Conservation (phyloP, 2,888 invertebrate genomes). For the Coenonympha glycerion region DNA sequence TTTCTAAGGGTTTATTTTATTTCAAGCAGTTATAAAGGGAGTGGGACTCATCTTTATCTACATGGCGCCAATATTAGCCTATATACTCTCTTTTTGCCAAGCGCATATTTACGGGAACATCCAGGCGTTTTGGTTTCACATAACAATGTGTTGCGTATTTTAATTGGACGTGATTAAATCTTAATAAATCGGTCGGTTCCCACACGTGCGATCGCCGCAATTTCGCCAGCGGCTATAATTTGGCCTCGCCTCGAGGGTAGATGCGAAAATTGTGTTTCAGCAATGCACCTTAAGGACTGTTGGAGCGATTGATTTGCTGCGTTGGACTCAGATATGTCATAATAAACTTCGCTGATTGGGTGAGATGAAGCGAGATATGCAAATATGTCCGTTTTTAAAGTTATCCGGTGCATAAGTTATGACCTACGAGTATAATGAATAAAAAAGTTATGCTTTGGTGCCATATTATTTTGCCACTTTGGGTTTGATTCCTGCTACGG, state of each 20-base stretch:
- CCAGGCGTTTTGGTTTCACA: constrained; percentile 31
- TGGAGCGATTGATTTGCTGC: constrained; percentile 18
- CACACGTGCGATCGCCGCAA: constrained; percentile 60
- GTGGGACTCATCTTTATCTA: too few species aligned
- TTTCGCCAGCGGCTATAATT: constrained; percentile 67
- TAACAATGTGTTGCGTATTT: constrained; percentile 60
- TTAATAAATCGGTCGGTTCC: constrained; percentile 70
- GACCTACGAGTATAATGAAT: background rate
- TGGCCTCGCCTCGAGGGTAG: constrained; percentile 58
- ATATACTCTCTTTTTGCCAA: too few species aligned
- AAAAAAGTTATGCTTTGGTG: too few species aligned
- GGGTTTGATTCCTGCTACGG: too few species aligned
- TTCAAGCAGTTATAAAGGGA: too few species aligned
- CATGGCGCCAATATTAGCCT: too few species aligned
- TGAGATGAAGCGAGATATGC: background rate
- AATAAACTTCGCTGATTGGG: constrained; percentile 10
- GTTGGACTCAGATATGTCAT: background rate
- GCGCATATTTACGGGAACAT: background rate
- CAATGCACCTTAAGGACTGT: constrained; percentile 36
- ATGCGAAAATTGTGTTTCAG: constrained; percentile 61
- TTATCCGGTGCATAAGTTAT: background rate
- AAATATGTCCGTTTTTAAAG: constrained; percentile 14
- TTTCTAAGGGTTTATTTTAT: too few species aligned
- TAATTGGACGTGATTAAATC: constrained; percentile 71
- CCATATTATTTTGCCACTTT: too few species aligned